Evolutionary conservation across 2,113 vertebrate genomes (phyloP), one percentile per base, ranked within the genome.

Genomic region (Felis chaus): DNA sequence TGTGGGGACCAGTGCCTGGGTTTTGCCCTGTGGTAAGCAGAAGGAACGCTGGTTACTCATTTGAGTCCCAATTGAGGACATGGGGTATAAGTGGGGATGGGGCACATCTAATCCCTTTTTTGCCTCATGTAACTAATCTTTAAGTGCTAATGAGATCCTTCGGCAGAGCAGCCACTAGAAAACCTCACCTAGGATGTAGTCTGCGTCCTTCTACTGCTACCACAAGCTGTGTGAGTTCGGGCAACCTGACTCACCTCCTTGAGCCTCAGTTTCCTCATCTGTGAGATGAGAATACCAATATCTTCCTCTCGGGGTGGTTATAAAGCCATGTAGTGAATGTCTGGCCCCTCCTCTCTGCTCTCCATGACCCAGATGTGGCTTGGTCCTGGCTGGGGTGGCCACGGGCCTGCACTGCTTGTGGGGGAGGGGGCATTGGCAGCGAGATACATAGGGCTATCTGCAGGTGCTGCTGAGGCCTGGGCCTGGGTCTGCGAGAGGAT

Each of bases 401-500:
- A 0, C 21, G 21, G 25, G 27, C 29, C 39, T 66, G 7, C 12
- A 21, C 33, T 55, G 31, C 31, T n/a, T 55, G 7, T 36, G 33
- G 50, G 55, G 74, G 13, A 1, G 21, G 15, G 23, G 2, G 5
- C 5, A 2, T 12, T 31, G 7, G 84, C n/a, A 82, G 21, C n/a
- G 25, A 53, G 78, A 7, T 33, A 55, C 36, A 31, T 14, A 80
- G 66, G 41, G 80, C 29, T n/a, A 1, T 45, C 14, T 27, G 31
- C 25, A 57, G 50, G 25, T 18, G 39, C 31, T 36, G 45, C 19
- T 21, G 11, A 14, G n/a, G 23, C 41, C 55, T 45, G 18, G 13
- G 33, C 61, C 39, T 25, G 21, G 12, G 11, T 14, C 21, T 3
- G 1, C 1, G 0, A 23, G 15, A 65, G 21, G 36, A 53, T 0